Evolutionary conservation across 2,888 invertebrate genomes (phyloP), one percentile per base, ranked within the genome.

Genomic region (Rhamphomyia laevipes): DNA sequence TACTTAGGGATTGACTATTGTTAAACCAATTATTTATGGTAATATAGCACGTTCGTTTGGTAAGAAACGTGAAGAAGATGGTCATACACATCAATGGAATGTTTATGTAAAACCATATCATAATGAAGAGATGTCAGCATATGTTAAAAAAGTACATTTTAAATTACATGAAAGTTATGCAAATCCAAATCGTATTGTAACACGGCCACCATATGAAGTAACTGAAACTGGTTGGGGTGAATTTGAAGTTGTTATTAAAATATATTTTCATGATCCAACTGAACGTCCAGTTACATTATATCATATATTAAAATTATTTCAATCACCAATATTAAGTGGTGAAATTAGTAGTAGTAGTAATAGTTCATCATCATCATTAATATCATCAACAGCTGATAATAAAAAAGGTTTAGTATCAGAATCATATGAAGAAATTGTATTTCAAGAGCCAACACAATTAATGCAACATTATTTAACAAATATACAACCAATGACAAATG

Each of bases 221-320:
- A 91, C 89, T 0, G 97, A 99, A 71, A 97, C 97, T 0, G 97
- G 97, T 2, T 99, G 99, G 97, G 99, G 99, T 57, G 99, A 99
- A 73, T 99, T 99, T 68, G 97, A 99, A 72, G 89, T 97, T 55
- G 88, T 92, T 33, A 95, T 99, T 48, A 96, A 96, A 68, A 89
- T 99, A 53, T 93, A 92, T 68, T 99, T 99, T 61, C 86, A 89
- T 64, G 97, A 99, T 74, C 89, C 91, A 2, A 93, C 92, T 62
- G 99, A 65, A 51, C 76, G 80, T 1, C 74, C 94, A 82, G 90
- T 95, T 0, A 95, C 94, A 0, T 76, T 96, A 55, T 95, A 94
- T 68, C 96, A 97, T 66, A 85, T 94, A 46, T 73, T 97, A 45
- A 96, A 96, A 73, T 71, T 97, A 11, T 97, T 96, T 69, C 92